A percentile compares a stretch with the other conserved stretches of the same genome.
These are phyloP conservation scores for Drosophila pegasa DNA, from an alignment of 2,888 invertebrate species.

Conservation along the genomic window DNA sequence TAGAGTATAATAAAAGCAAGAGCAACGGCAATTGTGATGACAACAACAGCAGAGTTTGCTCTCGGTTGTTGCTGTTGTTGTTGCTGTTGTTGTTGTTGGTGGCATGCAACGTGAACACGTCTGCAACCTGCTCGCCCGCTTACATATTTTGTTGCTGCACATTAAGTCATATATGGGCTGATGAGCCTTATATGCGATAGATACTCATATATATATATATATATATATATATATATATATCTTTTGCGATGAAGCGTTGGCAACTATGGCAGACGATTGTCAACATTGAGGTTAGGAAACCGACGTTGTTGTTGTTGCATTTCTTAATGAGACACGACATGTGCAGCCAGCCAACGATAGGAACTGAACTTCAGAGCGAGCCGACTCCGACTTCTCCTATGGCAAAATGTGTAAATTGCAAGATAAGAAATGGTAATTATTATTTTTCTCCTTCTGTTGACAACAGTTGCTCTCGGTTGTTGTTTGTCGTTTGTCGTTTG, in stretches of 20 bases:
- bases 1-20: slow-evolving; percentile 12
- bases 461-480: slow-evolving; percentile 28
- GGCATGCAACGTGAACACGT: slow-evolving; percentile 33
- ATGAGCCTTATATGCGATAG: slow-evolving; percentile 37
- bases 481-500: not conserved
- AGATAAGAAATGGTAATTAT: slow-evolving; percentile 68
- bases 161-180: slow-evolving; percentile 53
- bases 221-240: slow-evolving; percentile 2
- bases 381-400: slow-evolving; percentile 45
- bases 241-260: slow-evolving; percentile 28
- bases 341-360: slow-evolving; percentile 42
- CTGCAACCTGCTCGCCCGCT: slow-evolving; percentile 59
- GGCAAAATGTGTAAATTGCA: slow-evolving; percentile 67
- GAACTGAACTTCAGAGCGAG: slow-evolving; percentile 56
- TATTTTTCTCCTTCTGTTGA: slow-evolving; percentile 10
- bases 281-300: slow-evolving; percentile 77
- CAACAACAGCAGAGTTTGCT: slow-evolving; percentile 10
- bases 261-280: slow-evolving; percentile 41
- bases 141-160: slow-evolving; percentile 44
- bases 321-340: slow-evolving; percentile 66
- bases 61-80: not conserved
- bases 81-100: slow-evolving; percentile 10
- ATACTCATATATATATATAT: slow-evolving; percentile 7
- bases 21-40: slow-evolving; percentile 22
- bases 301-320: slow-evolving; percentile 46